phyloP scores from a whole-genome alignment of 2,113 vertebrate genomes.

The Andinoacara biseriatus region DNA sequence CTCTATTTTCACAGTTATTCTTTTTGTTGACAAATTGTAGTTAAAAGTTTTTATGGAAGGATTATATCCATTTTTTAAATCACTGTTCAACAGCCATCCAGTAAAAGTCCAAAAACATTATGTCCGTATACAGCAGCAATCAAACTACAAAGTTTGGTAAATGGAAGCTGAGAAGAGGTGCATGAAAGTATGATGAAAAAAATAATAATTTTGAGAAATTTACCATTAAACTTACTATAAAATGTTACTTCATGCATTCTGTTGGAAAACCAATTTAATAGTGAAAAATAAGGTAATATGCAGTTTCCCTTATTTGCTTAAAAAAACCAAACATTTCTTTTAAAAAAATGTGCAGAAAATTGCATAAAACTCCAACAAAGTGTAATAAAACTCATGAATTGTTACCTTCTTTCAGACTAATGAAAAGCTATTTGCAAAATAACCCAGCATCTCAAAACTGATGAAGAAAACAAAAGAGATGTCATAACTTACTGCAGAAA shows the following conservation, averaged over 20 bases:
- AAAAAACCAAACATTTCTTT: not conserved
- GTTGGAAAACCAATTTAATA: no score
- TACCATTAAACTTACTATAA: no score
- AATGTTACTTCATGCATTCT: no score
- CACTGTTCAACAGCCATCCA: not conserved
- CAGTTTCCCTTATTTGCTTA: not conserved
- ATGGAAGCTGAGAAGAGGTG: no score
- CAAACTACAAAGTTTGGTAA: no score
- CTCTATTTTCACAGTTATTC: not conserved
- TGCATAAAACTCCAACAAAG: not conserved
- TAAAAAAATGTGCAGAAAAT: not conserved
- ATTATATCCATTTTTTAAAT: no score
- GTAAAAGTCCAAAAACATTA: not conserved
- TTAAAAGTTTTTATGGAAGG: not conserved
- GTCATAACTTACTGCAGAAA: not conserved
- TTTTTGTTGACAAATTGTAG: not conserved
- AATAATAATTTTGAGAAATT: no score
- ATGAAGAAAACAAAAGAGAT: not conserved
- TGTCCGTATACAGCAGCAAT: no score
- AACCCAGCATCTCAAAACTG: not conserved
- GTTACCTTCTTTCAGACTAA: not conserved
- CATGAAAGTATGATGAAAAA: no score
- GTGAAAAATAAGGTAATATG: not conserved
- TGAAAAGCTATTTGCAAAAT: not conserved
- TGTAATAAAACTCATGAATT: not conserved